phyloP scores from a whole-genome alignment of 2,888 invertebrate genomes.

The Campoletis raptor region DNA sequence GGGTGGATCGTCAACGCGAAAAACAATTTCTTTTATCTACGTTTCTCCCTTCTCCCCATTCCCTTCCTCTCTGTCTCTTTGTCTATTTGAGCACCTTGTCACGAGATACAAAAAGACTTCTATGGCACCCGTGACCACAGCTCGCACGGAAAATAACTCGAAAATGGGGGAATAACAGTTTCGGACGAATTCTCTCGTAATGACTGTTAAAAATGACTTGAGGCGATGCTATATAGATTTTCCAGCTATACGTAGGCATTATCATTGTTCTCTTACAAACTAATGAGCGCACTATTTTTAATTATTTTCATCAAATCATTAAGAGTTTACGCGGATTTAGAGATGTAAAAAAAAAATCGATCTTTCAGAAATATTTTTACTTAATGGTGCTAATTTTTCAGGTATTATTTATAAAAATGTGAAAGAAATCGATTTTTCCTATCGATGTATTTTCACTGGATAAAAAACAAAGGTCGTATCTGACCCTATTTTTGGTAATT shows the following conservation, averaged over 20 bases:
- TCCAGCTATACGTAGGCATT: neutral
- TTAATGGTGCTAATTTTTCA: no score
- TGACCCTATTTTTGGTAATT: no score
- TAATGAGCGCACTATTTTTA: neutral
- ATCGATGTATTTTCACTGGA: no score
- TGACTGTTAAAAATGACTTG: neutral
- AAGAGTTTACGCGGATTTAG: neutral
- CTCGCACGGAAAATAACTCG: conserved; percentile 3
- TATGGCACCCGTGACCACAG: conserved; percentile 1
- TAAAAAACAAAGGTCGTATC: no score
- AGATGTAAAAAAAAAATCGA: no score
- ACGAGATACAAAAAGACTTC: neutral
- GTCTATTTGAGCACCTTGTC: conserved; percentile 6
- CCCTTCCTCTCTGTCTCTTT: neutral
- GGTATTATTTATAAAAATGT: no score
- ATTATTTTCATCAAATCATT: neutral
- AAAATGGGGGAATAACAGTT: neutral
- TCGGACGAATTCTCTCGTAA: neutral
- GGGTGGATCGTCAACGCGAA: conserved; percentile 71
- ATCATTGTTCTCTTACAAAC: neutral
- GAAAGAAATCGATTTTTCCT: no score
- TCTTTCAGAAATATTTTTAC: no score
- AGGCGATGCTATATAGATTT: neutral
- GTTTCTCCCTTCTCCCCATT: conserved; percentile 6
- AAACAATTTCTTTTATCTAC: conserved; percentile 56